Evolutionary conservation across 2,113 vertebrate genomes (phyloP).

Genomic region (Stigmatopora nigra): DNA sequence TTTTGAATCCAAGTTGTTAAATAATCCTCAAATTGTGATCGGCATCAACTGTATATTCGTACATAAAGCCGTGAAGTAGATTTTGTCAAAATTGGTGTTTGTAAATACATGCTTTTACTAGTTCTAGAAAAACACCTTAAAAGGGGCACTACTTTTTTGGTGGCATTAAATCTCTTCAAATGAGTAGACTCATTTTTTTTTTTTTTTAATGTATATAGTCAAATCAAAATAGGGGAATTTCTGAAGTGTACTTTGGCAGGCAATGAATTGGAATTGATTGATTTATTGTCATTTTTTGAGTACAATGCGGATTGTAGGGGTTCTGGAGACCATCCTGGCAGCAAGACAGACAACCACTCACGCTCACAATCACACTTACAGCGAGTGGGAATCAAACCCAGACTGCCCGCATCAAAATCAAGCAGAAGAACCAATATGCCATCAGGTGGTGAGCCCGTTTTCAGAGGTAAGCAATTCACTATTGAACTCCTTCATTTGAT

Average conservation of each 20-base stretch:
- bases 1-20: neutral
- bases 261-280: too few species aligned
- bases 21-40: neutral
- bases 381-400: too few species aligned
- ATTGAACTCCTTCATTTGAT: too few species aligned
- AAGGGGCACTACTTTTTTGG: slow-evolving; percentile 12
- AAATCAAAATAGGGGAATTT: too few species aligned
- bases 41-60: slow-evolving; percentile 18
- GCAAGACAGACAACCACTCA: too few species aligned
- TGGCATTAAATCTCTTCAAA: slow-evolving; percentile 45
- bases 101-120: slow-evolving; percentile 13
- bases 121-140: slow-evolving; percentile 4
- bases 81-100: slow-evolving; percentile 12
- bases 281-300: too few species aligned
- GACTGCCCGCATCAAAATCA: neutral
- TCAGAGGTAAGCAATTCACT: too few species aligned
- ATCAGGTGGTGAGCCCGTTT: too few species aligned
- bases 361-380: too few species aligned
- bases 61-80: slow-evolving; percentile 5
- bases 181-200: neutral
- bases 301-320: too few species aligned
- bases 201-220: neutral
- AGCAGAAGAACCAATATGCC: neutral
- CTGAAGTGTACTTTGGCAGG: too few species aligned
- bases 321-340: too few species aligned